phyloP scores from a whole-genome alignment of 2,797 vertebrate genomes.

The Coregonus suidteri region DNA sequence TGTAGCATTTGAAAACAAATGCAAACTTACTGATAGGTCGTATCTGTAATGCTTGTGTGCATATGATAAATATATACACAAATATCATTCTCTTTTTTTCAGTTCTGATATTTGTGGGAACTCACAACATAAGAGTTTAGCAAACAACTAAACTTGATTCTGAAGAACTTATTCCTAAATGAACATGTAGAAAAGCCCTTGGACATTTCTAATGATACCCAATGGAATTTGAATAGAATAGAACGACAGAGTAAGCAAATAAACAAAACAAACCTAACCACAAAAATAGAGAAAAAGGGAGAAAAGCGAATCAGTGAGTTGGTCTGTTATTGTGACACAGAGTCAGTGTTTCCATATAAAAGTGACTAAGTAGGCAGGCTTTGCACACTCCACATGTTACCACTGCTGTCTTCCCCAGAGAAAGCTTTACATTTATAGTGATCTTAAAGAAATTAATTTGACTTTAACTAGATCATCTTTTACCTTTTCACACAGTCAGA shows the following conservation, averaged over 20 bases:
- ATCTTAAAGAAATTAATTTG: conserved; percentile 43
- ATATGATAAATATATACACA: not conserved
- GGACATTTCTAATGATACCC: too few relatives aligned
- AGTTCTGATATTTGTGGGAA: too few relatives aligned
- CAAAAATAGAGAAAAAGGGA: not conserved
- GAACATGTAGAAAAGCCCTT: too few relatives aligned
- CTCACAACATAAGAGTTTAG: too few relatives aligned
- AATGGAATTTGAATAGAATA: not conserved
- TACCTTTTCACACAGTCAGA: conserved; percentile 46
- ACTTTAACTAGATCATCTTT: conserved; percentile 63
- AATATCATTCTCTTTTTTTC: not conserved
- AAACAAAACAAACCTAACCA: not conserved
- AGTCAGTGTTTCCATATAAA: not conserved
- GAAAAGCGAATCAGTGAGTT: not conserved
- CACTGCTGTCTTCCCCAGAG: conserved; percentile 1
- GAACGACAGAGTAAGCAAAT: not conserved
- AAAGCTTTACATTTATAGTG: conserved; percentile 6
- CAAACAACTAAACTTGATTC: too few relatives aligned
- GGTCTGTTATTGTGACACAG: not conserved
- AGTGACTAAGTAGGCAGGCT: not conserved
- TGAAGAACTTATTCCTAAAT: too few relatives aligned
- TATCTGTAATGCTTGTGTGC: not conserved
- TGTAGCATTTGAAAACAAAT: not conserved
- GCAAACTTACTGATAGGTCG: not conserved
- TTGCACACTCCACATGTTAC: conserved; percentile 5